Conservation (phyloP, 2,797 vertebrate genomes). For the Gymnothorax reevesii region DNA sequence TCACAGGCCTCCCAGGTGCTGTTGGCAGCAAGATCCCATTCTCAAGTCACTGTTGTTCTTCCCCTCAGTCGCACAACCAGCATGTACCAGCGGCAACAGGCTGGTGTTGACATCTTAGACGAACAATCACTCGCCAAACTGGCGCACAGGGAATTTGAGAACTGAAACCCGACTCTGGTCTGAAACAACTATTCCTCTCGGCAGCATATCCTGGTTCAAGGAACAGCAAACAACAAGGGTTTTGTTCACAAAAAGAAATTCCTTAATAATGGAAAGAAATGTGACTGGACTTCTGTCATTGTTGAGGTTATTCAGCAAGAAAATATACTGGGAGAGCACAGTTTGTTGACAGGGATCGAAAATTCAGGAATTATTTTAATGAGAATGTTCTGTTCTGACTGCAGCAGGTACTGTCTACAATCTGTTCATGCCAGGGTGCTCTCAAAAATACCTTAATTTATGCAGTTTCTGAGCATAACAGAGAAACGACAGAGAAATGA, state of each 20-base stretch:
- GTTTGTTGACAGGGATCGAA: not conserved
- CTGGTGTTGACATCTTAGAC: not conserved
- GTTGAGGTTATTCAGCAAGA: not conserved
- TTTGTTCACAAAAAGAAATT: not conserved
- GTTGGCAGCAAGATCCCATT: not conserved
- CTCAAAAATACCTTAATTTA: not conserved
- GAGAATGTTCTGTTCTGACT: not conserved
- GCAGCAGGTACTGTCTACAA: conserved; percentile 11
- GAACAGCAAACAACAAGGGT: not conserved
- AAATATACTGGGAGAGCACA: conserved; percentile 1
- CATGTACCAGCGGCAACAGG: not conserved
- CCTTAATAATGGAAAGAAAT: not conserved
- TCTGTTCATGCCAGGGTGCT: not conserved
- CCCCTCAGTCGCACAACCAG: not conserved
- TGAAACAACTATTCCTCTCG: not conserved
- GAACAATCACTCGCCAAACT: not conserved
- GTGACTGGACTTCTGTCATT: not conserved
- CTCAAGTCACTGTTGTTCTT: not conserved
- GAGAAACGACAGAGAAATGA: not conserved
- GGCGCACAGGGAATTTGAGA: not conserved
- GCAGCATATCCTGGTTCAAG: not conserved
- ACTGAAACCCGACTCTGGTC: not conserved
- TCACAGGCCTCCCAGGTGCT: not conserved
- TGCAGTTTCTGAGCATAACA: not conserved
- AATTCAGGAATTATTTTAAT: not conserved